phyloP scores from a whole-genome alignment of 2,113 vertebrate genomes.

The Pongo abelii region DNA sequence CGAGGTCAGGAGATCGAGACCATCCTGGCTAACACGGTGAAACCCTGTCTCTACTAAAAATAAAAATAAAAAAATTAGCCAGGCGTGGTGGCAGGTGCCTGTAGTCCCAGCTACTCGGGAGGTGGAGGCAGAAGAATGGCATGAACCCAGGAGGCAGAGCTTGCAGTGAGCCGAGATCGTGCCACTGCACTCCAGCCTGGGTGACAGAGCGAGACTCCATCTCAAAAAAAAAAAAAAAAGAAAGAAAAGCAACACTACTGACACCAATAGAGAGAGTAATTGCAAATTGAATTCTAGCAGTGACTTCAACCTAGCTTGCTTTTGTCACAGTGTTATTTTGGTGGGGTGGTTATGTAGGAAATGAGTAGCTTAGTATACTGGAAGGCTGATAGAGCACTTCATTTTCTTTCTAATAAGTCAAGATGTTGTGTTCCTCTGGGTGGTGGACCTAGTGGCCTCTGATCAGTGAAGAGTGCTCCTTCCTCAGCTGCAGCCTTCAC shows the following conservation, averaged over 20 bases:
- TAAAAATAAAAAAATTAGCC: no score
- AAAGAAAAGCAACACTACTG: slow-evolving; percentile 32
- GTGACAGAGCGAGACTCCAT: no score
- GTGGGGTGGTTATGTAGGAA: background rate
- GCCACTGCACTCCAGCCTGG: no score
- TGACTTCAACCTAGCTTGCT: slow-evolving; percentile 72
- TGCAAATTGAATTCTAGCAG: slow-evolving; percentile 67
- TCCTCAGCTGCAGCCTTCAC: slow-evolving; percentile 96
- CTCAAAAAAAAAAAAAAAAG: no score
- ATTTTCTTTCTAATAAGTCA: slow-evolving; percentile 97
- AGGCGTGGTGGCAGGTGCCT: no score
- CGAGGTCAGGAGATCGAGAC: no score
- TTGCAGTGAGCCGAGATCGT: no score
- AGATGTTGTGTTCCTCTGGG: slow-evolving; percentile 89
- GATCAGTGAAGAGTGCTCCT: slow-evolving; percentile 91
- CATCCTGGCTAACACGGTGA: no score
- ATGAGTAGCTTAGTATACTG: slow-evolving; percentile 90
- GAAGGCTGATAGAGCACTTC: slow-evolving; percentile 96
- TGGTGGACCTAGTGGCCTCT: slow-evolving; percentile 92
- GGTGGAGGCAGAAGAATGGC: no score
- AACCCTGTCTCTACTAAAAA: no score
- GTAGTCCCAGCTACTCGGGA: no score
- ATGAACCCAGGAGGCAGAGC: no score
- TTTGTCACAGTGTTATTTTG: slow-evolving; percentile 69
- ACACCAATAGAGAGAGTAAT: slow-evolving; percentile 71